Base-by-base conservation (phyloP, 2,888 invertebrate genomes). In the Hedya salicella region DNA sequence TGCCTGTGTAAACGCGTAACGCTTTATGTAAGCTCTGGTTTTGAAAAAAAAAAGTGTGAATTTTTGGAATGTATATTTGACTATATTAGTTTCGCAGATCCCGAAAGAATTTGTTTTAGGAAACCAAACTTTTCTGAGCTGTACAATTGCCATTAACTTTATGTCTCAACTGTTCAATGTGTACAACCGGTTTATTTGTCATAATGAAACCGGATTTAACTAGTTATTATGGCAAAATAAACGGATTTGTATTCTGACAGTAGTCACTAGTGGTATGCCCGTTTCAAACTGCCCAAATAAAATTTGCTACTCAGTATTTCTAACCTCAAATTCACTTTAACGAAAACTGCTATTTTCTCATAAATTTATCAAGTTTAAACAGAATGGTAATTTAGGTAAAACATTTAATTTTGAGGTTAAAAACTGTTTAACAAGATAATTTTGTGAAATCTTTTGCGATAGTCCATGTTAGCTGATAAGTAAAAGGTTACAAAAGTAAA, bases 61-160 rank as follows among this genome's bases (percentile, higher is more conserved):
- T 57, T 57, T 52, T 62, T 46, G 46, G 19, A 17, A 46, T 65
- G 59, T 60, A 65, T 65, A 65, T 65, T 65, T 60, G 65, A 65
- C 65, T 59, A 42, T 52, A 59, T n/a, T n/a, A 52, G 25, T 52
- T 60, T 64, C 42, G 52, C 59, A 25, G 57, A 9, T 16, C 13
- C 39, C 8, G 59, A 46, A 30, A 13, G 25, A 25, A 16, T 21
- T 30, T 0, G 11, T 3, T 13, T 2, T 14, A 32, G 13, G 4
- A 13, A 9, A 9, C 3, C 30, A 4, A 19, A 32, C 57, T 30
- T 57, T 46, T 57, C 57, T 46, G 11, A n/a, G 4, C 52, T 53
- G 19, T 2, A n/a, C 2, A 21, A 48, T 2, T 6, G 8, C 17
- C 17, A 19, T 1, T 46, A 16, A 19, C 19, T 8, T 13, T 11